phyloP scores from a whole-genome alignment of 2,888 invertebrate genomes.

The Alitta virens region DNA sequence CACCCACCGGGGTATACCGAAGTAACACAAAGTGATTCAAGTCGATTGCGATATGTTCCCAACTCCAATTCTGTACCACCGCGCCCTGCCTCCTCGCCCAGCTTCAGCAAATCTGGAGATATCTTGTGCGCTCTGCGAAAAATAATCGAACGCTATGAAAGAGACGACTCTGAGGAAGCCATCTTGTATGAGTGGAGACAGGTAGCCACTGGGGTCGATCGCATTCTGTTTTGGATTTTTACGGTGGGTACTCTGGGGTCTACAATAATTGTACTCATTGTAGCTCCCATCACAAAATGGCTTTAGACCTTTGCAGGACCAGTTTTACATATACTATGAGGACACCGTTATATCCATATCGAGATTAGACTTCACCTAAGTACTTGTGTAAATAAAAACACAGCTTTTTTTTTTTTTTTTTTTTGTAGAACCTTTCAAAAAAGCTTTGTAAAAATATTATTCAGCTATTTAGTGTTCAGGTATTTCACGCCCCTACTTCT shows the following conservation, averaged over 20 bases:
- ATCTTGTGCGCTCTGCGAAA: slow-evolving; percentile 57
- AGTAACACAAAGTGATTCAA: not conserved
- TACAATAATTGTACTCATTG: slow-evolving; percentile 59
- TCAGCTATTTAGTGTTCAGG: too few species aligned
- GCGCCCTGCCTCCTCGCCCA: too few species aligned
- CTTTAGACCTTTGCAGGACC: slow-evolving; percentile 15
- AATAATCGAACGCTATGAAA: slow-evolving; percentile 59
- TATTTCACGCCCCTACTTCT: too few species aligned
- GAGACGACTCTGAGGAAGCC: slow-evolving; percentile 53
- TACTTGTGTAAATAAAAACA: too few species aligned
- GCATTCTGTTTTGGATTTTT: slow-evolving; percentile 63
- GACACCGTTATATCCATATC: too few species aligned
- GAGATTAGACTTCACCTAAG: too few species aligned
- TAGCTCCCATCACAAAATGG: slow-evolving; percentile 55
- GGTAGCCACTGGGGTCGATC: slow-evolving; percentile 61
- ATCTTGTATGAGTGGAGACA: slow-evolving; percentile 62
- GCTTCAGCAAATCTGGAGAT: slow-evolving; percentile 42
- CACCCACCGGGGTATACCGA: not conserved
- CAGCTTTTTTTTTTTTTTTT: too few species aligned
- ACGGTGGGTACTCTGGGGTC: slow-evolving; percentile 60
- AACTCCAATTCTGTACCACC: too few species aligned
- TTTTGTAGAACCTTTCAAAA: too few species aligned
- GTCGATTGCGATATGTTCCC: too few species aligned
- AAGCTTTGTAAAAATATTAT: too few species aligned
- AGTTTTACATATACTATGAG: too few species aligned